Conservation (phyloP, 2,113 vertebrate species). For the Grantiella picta region DNA sequence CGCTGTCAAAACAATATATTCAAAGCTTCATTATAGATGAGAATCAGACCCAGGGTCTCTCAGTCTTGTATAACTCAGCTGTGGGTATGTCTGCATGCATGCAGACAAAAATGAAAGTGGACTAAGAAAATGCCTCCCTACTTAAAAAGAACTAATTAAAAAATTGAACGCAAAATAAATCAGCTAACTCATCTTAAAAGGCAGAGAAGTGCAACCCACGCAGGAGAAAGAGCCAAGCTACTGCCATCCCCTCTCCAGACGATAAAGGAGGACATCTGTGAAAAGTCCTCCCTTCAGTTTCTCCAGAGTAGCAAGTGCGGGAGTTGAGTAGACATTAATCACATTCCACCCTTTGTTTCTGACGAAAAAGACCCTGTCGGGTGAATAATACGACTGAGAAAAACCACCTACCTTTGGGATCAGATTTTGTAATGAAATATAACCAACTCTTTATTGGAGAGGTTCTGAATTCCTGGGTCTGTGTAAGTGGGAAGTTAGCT, state of each 20-base stretch:
- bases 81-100: neutral
- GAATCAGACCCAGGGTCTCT: neutral
- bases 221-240: neutral
- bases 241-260: neutral
- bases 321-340: conserved; percentile 41
- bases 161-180: conserved; percentile 60
- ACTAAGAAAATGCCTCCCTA: neutral
- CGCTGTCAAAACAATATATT: neutral
- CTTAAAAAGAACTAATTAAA: conserved; percentile 49
- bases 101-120: conserved; percentile 21
- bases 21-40: neutral
- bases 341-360: conserved; percentile 38
- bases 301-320: neutral
- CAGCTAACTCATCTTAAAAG: conserved; percentile 17
- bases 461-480: conserved; percentile 58
- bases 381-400: conserved; percentile 4
- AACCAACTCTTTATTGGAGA: conserved; percentile 55
- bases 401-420: conserved; percentile 45
- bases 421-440: conserved; percentile 62
- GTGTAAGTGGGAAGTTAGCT: conserved; percentile 52
- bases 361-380: neutral
- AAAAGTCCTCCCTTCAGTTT: neutral
- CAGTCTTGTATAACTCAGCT: neutral
- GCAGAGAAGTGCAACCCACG: neutral
- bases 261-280: neutral